Conservation (phyloP, 2,888 invertebrate genomes). For the Glyphotaelius pellucidus region DNA sequence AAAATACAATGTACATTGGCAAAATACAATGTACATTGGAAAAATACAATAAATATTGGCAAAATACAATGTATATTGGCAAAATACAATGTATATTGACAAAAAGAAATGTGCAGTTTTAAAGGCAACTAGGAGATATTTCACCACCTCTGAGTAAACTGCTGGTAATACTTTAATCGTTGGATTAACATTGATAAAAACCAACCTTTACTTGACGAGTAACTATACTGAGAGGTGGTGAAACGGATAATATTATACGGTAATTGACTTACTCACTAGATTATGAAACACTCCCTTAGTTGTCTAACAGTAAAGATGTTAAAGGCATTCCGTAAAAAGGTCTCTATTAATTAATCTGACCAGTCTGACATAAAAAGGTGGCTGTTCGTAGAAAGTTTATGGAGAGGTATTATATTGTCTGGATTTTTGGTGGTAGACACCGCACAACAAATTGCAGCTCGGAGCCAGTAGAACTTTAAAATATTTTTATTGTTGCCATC, state of each 20-base stretch:
- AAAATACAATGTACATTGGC: too few relatives aligned
- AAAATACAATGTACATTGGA: too few relatives aligned
- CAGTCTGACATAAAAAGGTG: not conserved
- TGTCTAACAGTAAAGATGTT: not conserved
- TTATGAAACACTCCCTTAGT: too few relatives aligned
- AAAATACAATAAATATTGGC: too few relatives aligned
- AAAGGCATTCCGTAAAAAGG: not conserved
- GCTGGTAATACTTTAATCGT: too few relatives aligned
- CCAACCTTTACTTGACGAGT: too few relatives aligned
- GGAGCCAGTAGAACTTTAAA: not conserved
- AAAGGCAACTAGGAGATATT: not conserved
- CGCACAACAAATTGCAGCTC: not conserved
- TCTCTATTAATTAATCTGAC: not conserved
- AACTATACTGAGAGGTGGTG: too few relatives aligned
- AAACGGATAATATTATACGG: too few relatives aligned
- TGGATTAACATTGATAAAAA: too few relatives aligned
- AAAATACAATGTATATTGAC: not conserved
- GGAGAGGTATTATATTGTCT: not conserved
- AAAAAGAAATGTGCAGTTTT: not conserved
- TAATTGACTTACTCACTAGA: too few relatives aligned
- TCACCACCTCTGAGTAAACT: too few relatives aligned
- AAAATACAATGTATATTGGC: too few relatives aligned
- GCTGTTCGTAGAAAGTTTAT: not conserved
- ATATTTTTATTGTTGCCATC: not conserved
- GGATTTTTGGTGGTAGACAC: not conserved